Evolutionary conservation across 92 coral and sea anemone species (phyloP), one percentile per base, ranked within the genome.

Genomic region (Porites divaricata): DNA sequence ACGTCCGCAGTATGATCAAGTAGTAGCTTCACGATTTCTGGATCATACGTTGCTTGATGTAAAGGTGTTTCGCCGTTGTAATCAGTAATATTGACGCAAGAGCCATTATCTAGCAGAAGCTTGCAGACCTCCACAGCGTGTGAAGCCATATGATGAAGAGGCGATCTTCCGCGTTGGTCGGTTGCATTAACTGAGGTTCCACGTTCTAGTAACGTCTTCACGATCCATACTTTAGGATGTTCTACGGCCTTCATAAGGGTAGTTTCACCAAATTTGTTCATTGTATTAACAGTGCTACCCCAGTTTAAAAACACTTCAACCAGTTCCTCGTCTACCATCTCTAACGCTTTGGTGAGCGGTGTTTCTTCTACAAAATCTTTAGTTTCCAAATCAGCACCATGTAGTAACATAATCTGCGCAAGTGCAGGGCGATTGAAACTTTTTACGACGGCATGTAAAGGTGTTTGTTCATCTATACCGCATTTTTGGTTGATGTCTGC

Each of bases 1-100:
- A 77, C 71, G 45, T 62, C 45, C 1, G 70, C 71, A 77, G 70
- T 70, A 62, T 63, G 81, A 23, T 77, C 54, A 62, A 77, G 71
- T 12, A 77, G 81, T 9, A 53, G 25, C 81, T 77, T 58, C 3
- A 63, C 67, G 35, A 53, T 59, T 9, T 6, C 49, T 50, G 61
- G 19, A 35, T 78, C 7, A 35, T 12, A 20, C 48, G 82, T 58
- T 63, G 72, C 82, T 25, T 14, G 19, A 78, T 78, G 82, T 10
- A 78, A 66, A 45, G 82, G 82, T 15, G 82, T 78, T 35, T 78
- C 70, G 2, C 68, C 68, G 71, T 63, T 63, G 26, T 17, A 17
- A 19, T 66, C 82, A 57, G 62, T 4, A 23, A 63, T 8, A 23
- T 78, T 78, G 17, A 78, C 59, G 64, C 64, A 16, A 63, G 72